Evolutionary conservation across 2,888 invertebrate species (phyloP), one percentile per base, ranked within the genome.

Genomic region (Xanthia togata): DNA sequence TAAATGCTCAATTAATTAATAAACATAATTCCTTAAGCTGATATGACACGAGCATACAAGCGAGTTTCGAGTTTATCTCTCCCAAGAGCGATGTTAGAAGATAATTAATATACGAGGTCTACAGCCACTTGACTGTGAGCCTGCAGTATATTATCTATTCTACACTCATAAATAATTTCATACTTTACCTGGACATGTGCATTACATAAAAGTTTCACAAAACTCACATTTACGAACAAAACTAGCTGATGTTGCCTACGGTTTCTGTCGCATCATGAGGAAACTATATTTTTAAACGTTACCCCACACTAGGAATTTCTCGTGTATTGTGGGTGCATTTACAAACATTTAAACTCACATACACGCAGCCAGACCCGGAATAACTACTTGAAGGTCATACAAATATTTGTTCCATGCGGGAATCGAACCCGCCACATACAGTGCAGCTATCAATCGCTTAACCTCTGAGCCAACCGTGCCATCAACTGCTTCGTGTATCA

Each of bases 11-110:
- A 60, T 60, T 20, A 4, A 67, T 62, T 74, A 74, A 47, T 17
- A 62, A 62, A 81, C 38, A 14, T 81, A 75, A 78, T 67, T 62
- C 20, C 35, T 47, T 65, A 65, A 78, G 65, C 75, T 62, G 38
- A 9, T 60, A 65, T 65, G 38, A 81, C n/a, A 47, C n/a, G 44
- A 47, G 47, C 47, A 11, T 69, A 38, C 53, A 64, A 55, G 8
- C 53, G 14, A 76, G 44, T 57, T 64, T 68, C n/a, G 26, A 8
- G 26, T 20, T 64, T 76, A 76, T 76, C 41, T 53, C 82, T 69
- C 82, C 79, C 77, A 50, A 2, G 57, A 64, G 79, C 41, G 38
- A 60, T 35, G 44, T 65, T 69, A 64, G 20, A n/a, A 69, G 69
- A 53, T 82, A 70, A 82, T n/a, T 68, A 53, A 63, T 50, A 63